A percentile compares a stretch with the other conserved stretches of the same genome.
These are phyloP conservation scores for Phaenicophaeus curvirostris DNA, from an alignment of 2,797 vertebrate species.

Conservation along the genomic window DNA sequence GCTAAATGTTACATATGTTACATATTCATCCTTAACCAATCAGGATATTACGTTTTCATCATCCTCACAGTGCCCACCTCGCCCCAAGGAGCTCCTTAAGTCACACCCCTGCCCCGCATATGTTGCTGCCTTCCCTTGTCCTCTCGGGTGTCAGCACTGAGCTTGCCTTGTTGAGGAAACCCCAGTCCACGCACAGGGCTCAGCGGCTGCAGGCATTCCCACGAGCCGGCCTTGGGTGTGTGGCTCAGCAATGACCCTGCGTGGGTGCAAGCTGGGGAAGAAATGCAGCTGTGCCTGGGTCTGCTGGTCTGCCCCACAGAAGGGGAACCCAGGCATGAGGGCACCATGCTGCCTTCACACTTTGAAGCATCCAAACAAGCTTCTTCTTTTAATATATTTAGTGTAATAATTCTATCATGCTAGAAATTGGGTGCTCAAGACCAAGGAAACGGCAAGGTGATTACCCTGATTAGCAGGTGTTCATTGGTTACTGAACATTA, in stretches of 20 bases:
- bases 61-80: not conserved
- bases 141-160: not conserved
- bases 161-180: not conserved
- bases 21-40: not conserved
- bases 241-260: not conserved
- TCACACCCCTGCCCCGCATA: not conserved
- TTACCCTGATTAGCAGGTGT: not conserved
- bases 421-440: not conserved
- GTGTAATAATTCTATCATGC: not conserved
- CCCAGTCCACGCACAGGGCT: not conserved
- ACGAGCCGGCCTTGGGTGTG: accelerated
- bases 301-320: not conserved
- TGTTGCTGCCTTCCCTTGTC: accelerated
- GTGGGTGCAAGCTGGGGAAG: not conserved
- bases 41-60: not conserved
- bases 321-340: not conserved
- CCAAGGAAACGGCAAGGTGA: not conserved
- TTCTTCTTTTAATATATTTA: not conserved
- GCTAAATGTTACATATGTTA: no score
- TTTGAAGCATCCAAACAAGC: not conserved
- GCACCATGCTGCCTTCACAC: not conserved
- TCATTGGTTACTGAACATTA: not conserved
- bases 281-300: not conserved
- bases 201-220: accelerated
- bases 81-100: not conserved